Base-by-base conservation (phyloP, 1,140 invertebrate species). In the Dermatophagoides farinae region DNA sequence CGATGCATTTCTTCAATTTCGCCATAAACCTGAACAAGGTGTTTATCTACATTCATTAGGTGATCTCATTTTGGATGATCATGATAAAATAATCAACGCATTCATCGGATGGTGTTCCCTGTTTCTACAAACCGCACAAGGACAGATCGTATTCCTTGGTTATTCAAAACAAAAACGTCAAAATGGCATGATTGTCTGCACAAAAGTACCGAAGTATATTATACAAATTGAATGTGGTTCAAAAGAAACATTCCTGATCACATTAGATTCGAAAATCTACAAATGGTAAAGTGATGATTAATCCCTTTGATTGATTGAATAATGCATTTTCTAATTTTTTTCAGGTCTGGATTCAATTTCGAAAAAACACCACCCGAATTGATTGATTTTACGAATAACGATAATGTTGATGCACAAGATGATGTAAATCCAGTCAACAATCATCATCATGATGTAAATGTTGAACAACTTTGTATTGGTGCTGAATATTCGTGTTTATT, bases 81-180 rank as follows among this genome's bases (percentile, higher is more conserved):
- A 54, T 23, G 46, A 60, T 25, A 60, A 60, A 43, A 51, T 60
- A 16, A 60, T 54, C 18, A 61, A 55, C 6, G 59, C 59, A 22
- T 60, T 37, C 14, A 51, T 60, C 40, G 59, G 59, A 4, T 60
- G 59, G 59, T 60, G 59, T 44, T 60, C 59, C 1, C 39, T 60
- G 18, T 60, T 54, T 55, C 31, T 60, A 10, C 59, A 60, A 57
- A 60, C 59, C 2, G 59, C 16, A 2, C 9, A 60, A 37, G 49
- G 49, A 9, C 59, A 54, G 25, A 20, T 60, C 16, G 2, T 60
- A 12, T 54, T 62, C 20, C 38, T 60, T 16, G 59, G 59, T n/a
- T 60, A 60, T 43, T 37, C 23, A 14, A 60, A 60, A 40, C 22
- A 11, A 16, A 37, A 60, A 40, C 9, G 10, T 16, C 49, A 23